Conservation (phyloP, 2,113 vertebrate species). For the Oncorhynchus gorbuscha region DNA sequence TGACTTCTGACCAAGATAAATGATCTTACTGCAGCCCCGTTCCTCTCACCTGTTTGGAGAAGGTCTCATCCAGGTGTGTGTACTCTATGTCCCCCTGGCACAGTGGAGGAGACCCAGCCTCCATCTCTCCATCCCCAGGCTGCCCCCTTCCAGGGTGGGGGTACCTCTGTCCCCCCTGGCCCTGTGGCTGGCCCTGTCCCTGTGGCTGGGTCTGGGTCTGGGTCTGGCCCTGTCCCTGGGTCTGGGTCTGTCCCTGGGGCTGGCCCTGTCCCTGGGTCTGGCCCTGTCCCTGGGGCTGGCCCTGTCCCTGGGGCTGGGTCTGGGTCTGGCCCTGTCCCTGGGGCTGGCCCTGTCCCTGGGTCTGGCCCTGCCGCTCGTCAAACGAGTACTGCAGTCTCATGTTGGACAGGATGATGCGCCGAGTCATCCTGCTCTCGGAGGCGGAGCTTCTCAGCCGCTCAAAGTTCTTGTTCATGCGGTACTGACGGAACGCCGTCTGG, state of each 20-base stretch:
- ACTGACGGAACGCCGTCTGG: constrained; percentile 94
- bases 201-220: not conserved
- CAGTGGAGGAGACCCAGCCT: constrained; percentile 45
- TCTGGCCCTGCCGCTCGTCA: constrained; percentile 77
- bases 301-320: constrained; percentile 49
- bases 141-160: not conserved
- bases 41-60: constrained; percentile 84
- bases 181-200: constrained; percentile 66
- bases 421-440: constrained; percentile 90
- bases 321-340: constrained; percentile 65
- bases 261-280: constrained; percentile 66
- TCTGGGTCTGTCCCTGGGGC: constrained; percentile 71
- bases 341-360: constrained; percentile 72
- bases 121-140: constrained; percentile 59
- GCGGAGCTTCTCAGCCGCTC: constrained; percentile 88
- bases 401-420: constrained; percentile 90
- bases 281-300: constrained; percentile 74
- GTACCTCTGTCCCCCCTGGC: constrained; percentile 68
- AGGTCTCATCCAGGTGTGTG: constrained; percentile 86
- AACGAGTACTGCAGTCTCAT: constrained; percentile 92
- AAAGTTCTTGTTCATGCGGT: constrained; percentile 97
- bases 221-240: constrained; percentile 72
- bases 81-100: constrained; percentile 58
- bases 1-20: too few species aligned
- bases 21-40: not conserved